Base-by-base conservation (phyloP, 1,140 invertebrate genomes). In the Ctenoplectra terminalis region DNA sequence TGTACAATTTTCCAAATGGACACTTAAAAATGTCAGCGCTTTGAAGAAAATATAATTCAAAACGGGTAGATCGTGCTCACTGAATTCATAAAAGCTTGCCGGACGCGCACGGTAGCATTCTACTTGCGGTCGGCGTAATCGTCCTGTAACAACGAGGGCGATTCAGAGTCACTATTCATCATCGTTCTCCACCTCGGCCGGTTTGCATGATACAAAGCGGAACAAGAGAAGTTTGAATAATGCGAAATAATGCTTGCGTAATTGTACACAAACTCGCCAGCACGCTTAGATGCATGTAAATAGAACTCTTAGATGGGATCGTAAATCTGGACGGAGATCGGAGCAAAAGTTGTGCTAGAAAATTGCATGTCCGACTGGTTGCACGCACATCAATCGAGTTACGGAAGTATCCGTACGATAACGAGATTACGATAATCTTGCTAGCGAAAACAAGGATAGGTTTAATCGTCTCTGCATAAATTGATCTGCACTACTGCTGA, bases 341-440 rank as follows among this genome's bases (percentile, higher is more conserved):
- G 17, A 26, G 58, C 15, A 37, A 61, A 26, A 43, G 48, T 54
- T n/a, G 1, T 17, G 23, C 40, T 20, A 80, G 69, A 80, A 37
- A 74, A 56, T 67, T 56, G 78, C 71, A 75, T 58, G 78, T 8
- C n/a, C 1, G 61, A n/a, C 29, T 29, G 17, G 20, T 31, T 37
- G 66, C 67, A 79, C 66, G 76, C 66, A 52, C 13, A 23, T 23
- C n/a, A 43, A 43, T 23, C 37, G 58, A 50, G 20, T 15, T 26
- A 40, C 66, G 58, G 43, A 74, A 74, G 75, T 81, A 56, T 23
- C 29, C 20, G 23, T n/a, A 29, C 56, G 71, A 48, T 48, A 43
- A 46, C 1, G 34, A 67, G 50, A 56, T 77, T 52, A 17, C 7
- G 37, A 46, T 46, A 46, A 64, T 64, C 72, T 34, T 43, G 20